Base-by-base conservation (phyloP, 2,797 vertebrate genomes). In the Falco novaeseelandiae region DNA sequence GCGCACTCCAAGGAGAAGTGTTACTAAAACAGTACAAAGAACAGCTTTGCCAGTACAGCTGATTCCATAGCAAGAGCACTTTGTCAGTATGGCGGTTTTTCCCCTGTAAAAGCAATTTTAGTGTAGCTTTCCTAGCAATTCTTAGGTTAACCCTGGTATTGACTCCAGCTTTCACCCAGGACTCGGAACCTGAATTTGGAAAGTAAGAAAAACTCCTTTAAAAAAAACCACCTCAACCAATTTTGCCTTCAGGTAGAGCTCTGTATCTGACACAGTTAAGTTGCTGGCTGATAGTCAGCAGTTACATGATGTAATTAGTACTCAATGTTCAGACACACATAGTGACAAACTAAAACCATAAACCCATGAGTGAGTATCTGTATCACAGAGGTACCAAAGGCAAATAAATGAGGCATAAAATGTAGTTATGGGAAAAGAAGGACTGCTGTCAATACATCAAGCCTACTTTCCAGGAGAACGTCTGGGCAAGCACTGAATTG, bases 41-140 rank as follows among this genome's bases (percentile, higher is more conserved):
- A 83, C 69, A 94, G 87, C 89, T 93, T 88, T 95, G 82, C 91
- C 91, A 65, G 54, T 26, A 32, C 83, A 93, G 95, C 91, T 91
- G 84, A 87, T 57, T 65, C 82, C 76, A 40, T 12, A 71, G 84
- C 91, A 80, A 71, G 76, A 85, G 34, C 52, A 48, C 72, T 89
- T 63, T 42, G 78, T 83, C 65, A 15, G 32, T 83, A 17, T 18
- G 79, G 65, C 76, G 84, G 0, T 27, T 86, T 84, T 62, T 87
- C 8, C 29, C 79, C 25, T 46, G 34, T 44, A 88, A 95, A 95
- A 59, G 16, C 79, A 72, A 79, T 94, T 71, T 18, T 54, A 58
- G 69, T 5, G 22, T 7, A 61, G 57, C 14, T 80, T 42, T 83
- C 89, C 46, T 14, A 73, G 40, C 12, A 63, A 8, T 59, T 73